These are phyloP conservation scores for Rhodeus uyekii DNA, from an alignment of 2,797 vertebrate genomes.

Conservation along the genomic window DNA sequence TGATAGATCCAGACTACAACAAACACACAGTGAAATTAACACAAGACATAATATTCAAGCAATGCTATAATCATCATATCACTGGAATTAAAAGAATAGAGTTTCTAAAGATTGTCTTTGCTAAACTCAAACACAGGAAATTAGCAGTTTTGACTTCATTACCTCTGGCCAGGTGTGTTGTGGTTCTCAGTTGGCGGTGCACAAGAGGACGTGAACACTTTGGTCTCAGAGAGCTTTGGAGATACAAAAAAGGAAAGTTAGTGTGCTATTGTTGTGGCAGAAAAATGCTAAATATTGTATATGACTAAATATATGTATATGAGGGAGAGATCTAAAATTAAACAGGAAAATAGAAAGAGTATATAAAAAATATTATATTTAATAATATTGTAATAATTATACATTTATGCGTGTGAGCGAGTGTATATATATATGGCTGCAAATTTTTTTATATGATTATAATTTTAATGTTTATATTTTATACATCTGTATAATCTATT, in stretches of 20 bases:
- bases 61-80: not conserved
- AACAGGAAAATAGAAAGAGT: not conserved
- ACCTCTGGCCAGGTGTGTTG: slow-evolving; percentile 86
- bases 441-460: too few relatives aligned
- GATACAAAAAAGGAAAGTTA: slow-evolving; percentile 33
- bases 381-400: too few relatives aligned
- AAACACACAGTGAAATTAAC: slow-evolving; percentile 17
- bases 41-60: not conserved
- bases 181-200: slow-evolving; percentile 86
- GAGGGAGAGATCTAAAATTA: not conserved
- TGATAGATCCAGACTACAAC: slow-evolving; percentile 85
- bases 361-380: not conserved
- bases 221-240: slow-evolving; percentile 78
- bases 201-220: slow-evolving; percentile 91
- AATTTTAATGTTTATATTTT: too few relatives aligned
- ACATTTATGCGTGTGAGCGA: too few relatives aligned
- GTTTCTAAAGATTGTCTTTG: not conserved
- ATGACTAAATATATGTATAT: not conserved
- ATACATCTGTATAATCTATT: too few relatives aligned
- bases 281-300: not conserved
- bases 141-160: slow-evolving; percentile 18
- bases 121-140: not conserved
- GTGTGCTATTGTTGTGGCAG: not conserved
- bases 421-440: too few relatives aligned
- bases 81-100: not conserved